These are phyloP conservation scores for Drosophila leontia DNA, from an alignment of 1,140 invertebrate species.

Conservation along the genomic window DNA sequence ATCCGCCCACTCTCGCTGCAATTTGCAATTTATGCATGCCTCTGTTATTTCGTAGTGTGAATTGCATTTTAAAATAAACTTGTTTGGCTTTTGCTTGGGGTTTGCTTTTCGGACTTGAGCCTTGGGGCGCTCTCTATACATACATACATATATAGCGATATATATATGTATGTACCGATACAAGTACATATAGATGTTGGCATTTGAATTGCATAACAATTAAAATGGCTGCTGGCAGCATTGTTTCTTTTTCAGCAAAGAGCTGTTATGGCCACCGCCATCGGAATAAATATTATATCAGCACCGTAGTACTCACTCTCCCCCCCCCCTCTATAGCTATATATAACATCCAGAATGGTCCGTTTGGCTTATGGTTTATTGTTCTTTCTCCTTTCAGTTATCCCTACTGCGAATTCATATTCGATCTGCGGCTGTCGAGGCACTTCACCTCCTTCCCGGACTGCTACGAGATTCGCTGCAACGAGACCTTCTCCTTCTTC, in stretches of 20 bases:
- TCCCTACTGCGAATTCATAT: slow-evolving; percentile 82
- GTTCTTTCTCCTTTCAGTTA: slow-evolving; percentile 63
- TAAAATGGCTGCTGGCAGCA: slow-evolving; percentile 69
- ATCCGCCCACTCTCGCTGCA: slow-evolving; percentile 20
- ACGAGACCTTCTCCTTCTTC: slow-evolving; percentile 82
- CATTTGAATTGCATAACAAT: slow-evolving; percentile 76
- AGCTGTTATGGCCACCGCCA: slow-evolving; percentile 1
- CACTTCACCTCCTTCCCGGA: slow-evolving; percentile 79
- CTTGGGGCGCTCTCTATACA: not conserved
- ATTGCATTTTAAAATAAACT: slow-evolving; percentile 79
- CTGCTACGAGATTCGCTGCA: slow-evolving; percentile 81
- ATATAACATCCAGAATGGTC: slow-evolving; percentile 1
- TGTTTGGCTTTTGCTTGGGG: slow-evolving; percentile 37
- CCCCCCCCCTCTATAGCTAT: not conserved
- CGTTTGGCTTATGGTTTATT: not conserved
- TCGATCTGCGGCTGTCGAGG: slow-evolving; percentile 80
- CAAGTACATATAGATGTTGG: not conserved
- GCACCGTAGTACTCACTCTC: not conserved
- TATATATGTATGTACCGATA: not conserved
- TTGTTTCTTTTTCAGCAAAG: slow-evolving; percentile 25
- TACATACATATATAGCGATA: not conserved
- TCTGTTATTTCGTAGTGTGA: slow-evolving; percentile 71
- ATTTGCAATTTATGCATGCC: slow-evolving; percentile 69
- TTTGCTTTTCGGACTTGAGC: slow-evolving; percentile 37
- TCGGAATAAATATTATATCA: slow-evolving; percentile 40